Evolutionary conservation across 2,888 invertebrate species (phyloP), one percentile per base, ranked within the genome.

Genomic region (Pelosia muscerda): DNA sequence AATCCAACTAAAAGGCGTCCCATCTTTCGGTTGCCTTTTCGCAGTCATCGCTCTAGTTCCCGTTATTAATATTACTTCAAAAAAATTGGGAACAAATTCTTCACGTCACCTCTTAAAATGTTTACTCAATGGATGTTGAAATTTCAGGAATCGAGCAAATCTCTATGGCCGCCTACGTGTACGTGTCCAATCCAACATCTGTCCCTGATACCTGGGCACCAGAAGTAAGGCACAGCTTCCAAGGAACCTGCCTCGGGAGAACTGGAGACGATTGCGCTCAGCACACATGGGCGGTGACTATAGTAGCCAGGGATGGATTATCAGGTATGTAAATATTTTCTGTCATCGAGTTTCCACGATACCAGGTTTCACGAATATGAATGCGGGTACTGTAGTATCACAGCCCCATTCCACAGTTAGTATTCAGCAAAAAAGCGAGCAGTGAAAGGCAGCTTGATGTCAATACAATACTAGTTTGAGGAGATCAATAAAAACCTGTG

Each of bases 281-380:
- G 77, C 95, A 96, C 63, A 92, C 95, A 55, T 98, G 98, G 98
- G 96, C 96, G 9, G 92, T 97, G 2, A 96, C 97, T 68, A 90
- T 97, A 22, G 95, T 95, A 0, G 96, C 96, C 1, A 96, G 96
- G 81, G 97, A 98, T 83, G 89, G 92, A 71, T 93, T 95, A 60
- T 96, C 96, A 81, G 97, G 96, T 96, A 31, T 5, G 5, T 42
- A 6, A 42, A 38, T 38, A 38, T 15, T 1, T 13, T 23, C 6
- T 23, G 22, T n/a, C n/a, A n/a, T n/a, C n/a, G n/a, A n/a, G n/a
- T n/a, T n/a, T n/a, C n/a, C n/a, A n/a, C n/a, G n/a, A n/a, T n/a
- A n/a, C n/a, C n/a, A n/a, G n/a, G n/a, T n/a, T n/a, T n/a, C n/a
- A n/a, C n/a, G n/a, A n/a, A n/a, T n/a, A n/a, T n/a, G n/a, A n/a